Conservation (phyloP, 37 sponge, comb jelly and placozoan species). For the Petrosia ficiformis region DNA sequence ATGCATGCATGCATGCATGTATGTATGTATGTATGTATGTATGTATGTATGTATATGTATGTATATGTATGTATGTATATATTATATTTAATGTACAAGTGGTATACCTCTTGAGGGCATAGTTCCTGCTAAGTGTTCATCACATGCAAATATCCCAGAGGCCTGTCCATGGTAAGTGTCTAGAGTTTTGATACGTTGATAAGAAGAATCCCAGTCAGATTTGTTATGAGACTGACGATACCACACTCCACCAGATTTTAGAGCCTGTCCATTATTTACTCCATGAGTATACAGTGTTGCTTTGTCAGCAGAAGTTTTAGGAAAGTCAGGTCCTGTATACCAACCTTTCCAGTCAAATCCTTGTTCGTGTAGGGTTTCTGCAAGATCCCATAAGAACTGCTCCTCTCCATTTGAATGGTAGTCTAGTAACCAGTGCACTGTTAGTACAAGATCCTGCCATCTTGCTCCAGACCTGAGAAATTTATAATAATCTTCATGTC, state of each 20-base stretch:
- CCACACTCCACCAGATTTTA: slow-evolving; percentile 77
- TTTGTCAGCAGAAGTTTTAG: slow-evolving; percentile 29
- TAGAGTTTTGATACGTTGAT: slow-evolving; percentile 46
- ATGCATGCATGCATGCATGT: too few relatives aligned
- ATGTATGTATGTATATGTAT: too few relatives aligned
- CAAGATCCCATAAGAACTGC: slow-evolving; percentile 78
- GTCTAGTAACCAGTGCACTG: slow-evolving; percentile 71
- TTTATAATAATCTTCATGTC: background rate
- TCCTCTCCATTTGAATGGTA: slow-evolving; percentile 48
- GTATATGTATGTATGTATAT: too few relatives aligned
- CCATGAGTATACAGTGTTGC: slow-evolving; percentile 63
- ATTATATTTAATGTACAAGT: too few relatives aligned
- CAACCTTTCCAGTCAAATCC: slow-evolving; percentile 74
- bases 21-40: too few relatives aligned
- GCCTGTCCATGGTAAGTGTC: slow-evolving; percentile 68
- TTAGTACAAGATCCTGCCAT: slow-evolving; percentile 69
- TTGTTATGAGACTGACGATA: slow-evolving; percentile 68
- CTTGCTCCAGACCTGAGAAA: slow-evolving; percentile 47
- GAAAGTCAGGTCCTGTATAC: slow-evolving; percentile 39
- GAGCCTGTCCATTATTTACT: slow-evolving; percentile 74
- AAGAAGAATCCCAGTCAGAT: slow-evolving; percentile 48
- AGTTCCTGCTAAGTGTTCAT: slow-evolving; percentile 75
- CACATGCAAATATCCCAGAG: slow-evolving; percentile 69
- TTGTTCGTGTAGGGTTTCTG: slow-evolving; percentile 65
- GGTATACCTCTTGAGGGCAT: slow-evolving; percentile 88